Evolutionary conservation across 1,140 invertebrate genomes (phyloP).

Genomic region (Orius laevigatus): DNA sequence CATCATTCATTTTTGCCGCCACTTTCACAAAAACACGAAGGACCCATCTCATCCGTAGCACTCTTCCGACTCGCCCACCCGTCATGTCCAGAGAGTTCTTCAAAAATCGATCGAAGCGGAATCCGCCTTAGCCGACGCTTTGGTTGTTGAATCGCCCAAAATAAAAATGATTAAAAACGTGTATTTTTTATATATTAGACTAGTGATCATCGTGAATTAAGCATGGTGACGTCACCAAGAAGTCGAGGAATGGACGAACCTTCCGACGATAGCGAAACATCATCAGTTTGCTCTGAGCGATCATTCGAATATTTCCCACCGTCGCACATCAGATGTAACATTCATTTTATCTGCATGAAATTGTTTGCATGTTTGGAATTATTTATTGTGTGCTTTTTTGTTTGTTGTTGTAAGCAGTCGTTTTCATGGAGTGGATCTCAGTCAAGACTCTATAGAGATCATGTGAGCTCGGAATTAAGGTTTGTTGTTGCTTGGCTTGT

Average conservation of each 20-base stretch:
- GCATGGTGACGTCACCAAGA: slow-evolving; percentile 6
- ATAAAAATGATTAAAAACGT: neutral
- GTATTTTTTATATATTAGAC: too few relatives aligned
- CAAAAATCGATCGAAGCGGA: slow-evolving; percentile 82
- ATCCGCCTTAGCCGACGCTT: slow-evolving; percentile 55
- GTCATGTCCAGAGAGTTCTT: slow-evolving; percentile 67
- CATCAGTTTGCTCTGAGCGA: slow-evolving; percentile 82
- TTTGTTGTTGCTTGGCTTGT: too few relatives aligned
- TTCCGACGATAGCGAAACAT: slow-evolving; percentile 84
- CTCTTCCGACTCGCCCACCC: slow-evolving; percentile 28
- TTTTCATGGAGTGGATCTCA: slow-evolving; percentile 62
- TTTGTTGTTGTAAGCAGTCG: slow-evolving; percentile 16
- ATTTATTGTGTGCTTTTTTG: neutral
- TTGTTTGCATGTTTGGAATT: too few relatives aligned
- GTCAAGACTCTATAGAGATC: slow-evolving; percentile 50
- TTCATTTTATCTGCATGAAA: too few relatives aligned
- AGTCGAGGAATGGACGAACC: slow-evolving; percentile 40
- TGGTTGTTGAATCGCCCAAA: slow-evolving; percentile 31
- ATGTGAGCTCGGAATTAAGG: slow-evolving; percentile 41
- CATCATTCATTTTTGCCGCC: too few relatives aligned
- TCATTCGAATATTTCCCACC: slow-evolving; percentile 61
- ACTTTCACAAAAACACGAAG: neutral
- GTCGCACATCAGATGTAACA: slow-evolving; percentile 56
- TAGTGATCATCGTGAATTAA: too few relatives aligned
- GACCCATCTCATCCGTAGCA: slow-evolving; percentile 21